A percentile compares a stretch with the other conserved stretches of the same genome.
These are phyloP conservation scores for Andrena praecox DNA, from an alignment of 2,888 invertebrate genomes.

Conservation along the genomic window DNA sequence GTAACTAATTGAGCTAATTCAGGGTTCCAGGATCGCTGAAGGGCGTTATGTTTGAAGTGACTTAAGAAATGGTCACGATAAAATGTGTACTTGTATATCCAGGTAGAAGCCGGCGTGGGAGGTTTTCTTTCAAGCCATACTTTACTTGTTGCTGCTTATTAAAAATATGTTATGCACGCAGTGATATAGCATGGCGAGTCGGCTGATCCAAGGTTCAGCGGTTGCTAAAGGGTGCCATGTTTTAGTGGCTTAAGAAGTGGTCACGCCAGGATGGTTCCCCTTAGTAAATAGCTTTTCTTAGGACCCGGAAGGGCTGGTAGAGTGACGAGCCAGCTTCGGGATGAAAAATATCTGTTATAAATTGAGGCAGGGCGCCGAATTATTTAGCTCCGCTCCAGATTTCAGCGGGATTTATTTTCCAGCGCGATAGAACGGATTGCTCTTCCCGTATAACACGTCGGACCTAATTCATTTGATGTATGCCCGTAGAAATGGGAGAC, in stretches of 20 bases:
- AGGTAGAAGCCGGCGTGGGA: no score
- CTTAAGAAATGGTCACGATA: no score
- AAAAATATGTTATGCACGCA: no score
- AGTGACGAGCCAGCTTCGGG: constrained; percentile 16
- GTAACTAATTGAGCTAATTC: no score
- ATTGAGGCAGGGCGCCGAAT: constrained; percentile 19
- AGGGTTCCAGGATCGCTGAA: no score
- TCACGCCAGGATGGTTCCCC: no score
- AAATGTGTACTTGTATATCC: no score
- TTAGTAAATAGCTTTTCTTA: not conserved
- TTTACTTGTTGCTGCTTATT: no score
- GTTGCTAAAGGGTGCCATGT: not conserved
- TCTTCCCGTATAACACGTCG: constrained; percentile 15
- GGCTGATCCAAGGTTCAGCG: not conserved
- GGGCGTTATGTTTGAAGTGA: no score
- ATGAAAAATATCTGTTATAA: constrained; percentile 43
- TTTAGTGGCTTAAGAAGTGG: no score
- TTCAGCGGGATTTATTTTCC: constrained; percentile 44
- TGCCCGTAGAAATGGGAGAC: constrained; percentile 31
- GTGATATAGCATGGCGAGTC: not conserved
- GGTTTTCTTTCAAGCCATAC: no score
- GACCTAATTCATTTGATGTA: constrained; percentile 54
- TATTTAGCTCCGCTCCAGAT: constrained; percentile 52
- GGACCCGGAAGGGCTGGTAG: not conserved
- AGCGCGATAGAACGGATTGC: constrained; percentile 33